A percentile compares a stretch with the other conserved stretches of the same genome.
These are phyloP conservation scores for Cyaniris semiargus DNA, from an alignment of 2,888 invertebrate genomes.

Conservation along the genomic window DNA sequence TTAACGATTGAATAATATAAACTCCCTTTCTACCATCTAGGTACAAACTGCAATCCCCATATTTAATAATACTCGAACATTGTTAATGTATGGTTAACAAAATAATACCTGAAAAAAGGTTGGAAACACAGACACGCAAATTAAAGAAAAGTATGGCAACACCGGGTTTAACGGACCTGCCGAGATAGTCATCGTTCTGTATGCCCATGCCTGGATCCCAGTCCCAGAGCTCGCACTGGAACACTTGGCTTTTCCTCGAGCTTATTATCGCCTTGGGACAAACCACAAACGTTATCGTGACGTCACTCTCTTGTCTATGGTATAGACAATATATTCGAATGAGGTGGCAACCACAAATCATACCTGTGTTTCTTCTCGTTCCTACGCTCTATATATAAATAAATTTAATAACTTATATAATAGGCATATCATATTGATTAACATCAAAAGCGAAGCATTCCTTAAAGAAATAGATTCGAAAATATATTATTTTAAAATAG, in stretches of 20 bases:
- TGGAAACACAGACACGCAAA: constrained; percentile 47
- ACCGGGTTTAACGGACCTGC: constrained; percentile 84
- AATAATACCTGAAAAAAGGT: constrained; percentile 46
- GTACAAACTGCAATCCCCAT: neutral
- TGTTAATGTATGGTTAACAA: constrained; percentile 5
- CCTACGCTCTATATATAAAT: constrained; percentile 12
- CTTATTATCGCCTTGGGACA: constrained; percentile 87
- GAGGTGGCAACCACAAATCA: constrained; percentile 14
- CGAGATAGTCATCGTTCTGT: constrained; percentile 90
- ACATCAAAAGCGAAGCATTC: constrained; percentile 23
- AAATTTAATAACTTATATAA: constrained; percentile 14
- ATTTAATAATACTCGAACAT: neutral
- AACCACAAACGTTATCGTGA: constrained; percentile 52
- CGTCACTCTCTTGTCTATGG: constrained; percentile 9
- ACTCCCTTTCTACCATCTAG: neutral
- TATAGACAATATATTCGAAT: neutral
- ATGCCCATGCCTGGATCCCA: constrained; percentile 90
- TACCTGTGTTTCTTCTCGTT: constrained; percentile 12
- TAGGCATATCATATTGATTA: neutral
- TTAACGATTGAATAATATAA: neutral
- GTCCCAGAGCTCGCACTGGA: constrained; percentile 89
- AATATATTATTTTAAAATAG: neutral
- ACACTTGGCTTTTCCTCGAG: constrained; percentile 86
- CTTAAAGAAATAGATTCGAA: constrained; percentile 9
- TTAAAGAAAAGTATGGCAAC: constrained; percentile 44